Evolutionary conservation across 2,797 vertebrate genomes (phyloP).

Genomic region (Ptychadena robeensis): DNA sequence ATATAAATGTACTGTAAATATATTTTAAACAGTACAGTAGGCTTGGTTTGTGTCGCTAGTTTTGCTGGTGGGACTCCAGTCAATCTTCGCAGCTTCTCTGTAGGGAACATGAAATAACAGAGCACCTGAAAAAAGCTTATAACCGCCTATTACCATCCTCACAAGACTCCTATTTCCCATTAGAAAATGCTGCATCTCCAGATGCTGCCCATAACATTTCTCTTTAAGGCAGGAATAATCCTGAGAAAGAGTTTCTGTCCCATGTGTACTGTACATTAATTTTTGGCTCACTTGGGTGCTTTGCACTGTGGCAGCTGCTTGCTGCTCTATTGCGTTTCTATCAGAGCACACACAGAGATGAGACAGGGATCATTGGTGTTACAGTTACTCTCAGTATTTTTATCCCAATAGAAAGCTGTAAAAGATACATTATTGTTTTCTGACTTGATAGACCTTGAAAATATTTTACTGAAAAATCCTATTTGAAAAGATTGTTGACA

Average conservation of each 20-base stretch:
- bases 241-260: not conserved
- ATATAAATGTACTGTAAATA: too few relatives aligned
- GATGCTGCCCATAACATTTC: not conserved
- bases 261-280: not conserved
- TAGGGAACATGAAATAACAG: not conserved
- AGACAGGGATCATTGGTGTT: not conserved
- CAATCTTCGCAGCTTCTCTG: not conserved
- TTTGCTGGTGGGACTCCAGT: not conserved
- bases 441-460: not conserved
- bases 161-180: not conserved
- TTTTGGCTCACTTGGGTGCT: slow-evolving; percentile 1
- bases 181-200: not conserved
- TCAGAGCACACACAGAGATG: slow-evolving; percentile 5
- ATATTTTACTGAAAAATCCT: not conserved
- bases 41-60: not conserved
- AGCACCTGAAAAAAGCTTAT: not conserved
- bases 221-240: not conserved
- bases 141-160: not conserved
- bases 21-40: not conserved
- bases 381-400: not conserved
- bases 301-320: not conserved
- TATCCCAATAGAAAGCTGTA: not conserved
- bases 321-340: slow-evolving; percentile 6
- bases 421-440: not conserved
- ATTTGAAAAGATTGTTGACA: not conserved